These are phyloP conservation scores for Spodoptera exigua DNA, from an alignment of 2,888 invertebrate genomes.

Conservation along the genomic window DNA sequence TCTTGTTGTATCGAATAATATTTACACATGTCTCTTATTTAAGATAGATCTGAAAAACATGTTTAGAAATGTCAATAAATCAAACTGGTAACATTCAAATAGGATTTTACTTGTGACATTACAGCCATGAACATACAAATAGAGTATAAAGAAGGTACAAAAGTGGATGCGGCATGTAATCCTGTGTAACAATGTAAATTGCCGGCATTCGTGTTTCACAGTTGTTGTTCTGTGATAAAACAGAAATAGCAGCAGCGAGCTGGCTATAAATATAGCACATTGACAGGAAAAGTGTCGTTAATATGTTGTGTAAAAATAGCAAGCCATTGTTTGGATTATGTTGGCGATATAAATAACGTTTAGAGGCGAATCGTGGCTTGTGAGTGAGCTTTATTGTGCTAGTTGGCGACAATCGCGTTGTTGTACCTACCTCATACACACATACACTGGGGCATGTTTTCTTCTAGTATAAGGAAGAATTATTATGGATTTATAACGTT, in stretches of 20 bases:
- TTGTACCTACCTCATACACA: conserved; percentile 4
- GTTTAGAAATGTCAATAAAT: no score
- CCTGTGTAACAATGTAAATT: conserved; percentile 25
- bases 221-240: conserved; percentile 43
- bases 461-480: background rate
- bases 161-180: conserved; percentile 2
- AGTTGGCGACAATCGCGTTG: conserved; percentile 45
- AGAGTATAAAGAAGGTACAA: no score
- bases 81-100: no score
- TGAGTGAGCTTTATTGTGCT: conserved; percentile 34
- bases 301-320: conserved; percentile 47
- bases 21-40: no score
- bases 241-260: conserved; percentile 40
- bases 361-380: conserved; percentile 18
- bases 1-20: no score
- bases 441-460: background rate
- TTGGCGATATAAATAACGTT: conserved; percentile 51
- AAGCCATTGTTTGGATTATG: conserved; percentile 52
- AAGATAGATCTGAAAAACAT: no score
- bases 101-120: no score
- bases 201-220: conserved; percentile 7
- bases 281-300: conserved; percentile 49
- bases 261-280: conserved; percentile 43
- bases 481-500: background rate
- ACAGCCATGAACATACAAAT: no score